Evolutionary conservation across 2,888 invertebrate species (phyloP), one percentile per base, ranked within the genome.

Genomic region (Oxyteleia sp.): DNA sequence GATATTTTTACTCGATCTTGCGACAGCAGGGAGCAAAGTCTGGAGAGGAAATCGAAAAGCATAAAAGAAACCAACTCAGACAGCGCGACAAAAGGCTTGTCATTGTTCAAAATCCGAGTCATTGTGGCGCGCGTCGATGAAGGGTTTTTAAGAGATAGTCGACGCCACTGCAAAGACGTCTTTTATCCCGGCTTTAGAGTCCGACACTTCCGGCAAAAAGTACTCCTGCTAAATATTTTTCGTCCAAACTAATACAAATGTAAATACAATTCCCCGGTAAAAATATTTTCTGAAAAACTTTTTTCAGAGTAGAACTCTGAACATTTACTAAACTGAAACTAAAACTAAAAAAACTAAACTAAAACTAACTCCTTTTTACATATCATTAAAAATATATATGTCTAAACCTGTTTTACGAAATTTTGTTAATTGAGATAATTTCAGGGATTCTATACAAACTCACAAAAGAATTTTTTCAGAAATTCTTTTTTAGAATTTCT

Each of bases 81-180:
- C 71, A 71, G 23, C 29, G 26, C 55, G 57, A 71, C 71, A 64
- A 71, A 55, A 79, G 79, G 43, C 64, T 57, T 49, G 71, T 71
- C 64, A 79, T 71, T 79, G 79, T 79, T 79, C 79, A 64, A 64
- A 71, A 71, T 53, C 26, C 53, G 8, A 43, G 71, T 71, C 79
- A 79, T 63, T 71, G 71, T 71, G 16, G 49, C 20, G 41, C 49
- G 35, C 29, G 63, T 45, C 71, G 49, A 79, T 79, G 69, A 71
- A 79, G 79, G 43, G 79, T 69, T 71, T 78, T 79, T 43, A 64
- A 63, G 69, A 79, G 69, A 71, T 55, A 57, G 68, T 63, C 71
- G 71, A 69, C 32, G 16, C 51, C 47, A 69, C 78, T 78, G 15
- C n/a, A 78, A 63, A 61, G 61, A 57, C 20, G 10, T 45, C 47